phyloP scores from a whole-genome alignment of 2,797 vertebrate species.

The Gobio occitaniae region DNA sequence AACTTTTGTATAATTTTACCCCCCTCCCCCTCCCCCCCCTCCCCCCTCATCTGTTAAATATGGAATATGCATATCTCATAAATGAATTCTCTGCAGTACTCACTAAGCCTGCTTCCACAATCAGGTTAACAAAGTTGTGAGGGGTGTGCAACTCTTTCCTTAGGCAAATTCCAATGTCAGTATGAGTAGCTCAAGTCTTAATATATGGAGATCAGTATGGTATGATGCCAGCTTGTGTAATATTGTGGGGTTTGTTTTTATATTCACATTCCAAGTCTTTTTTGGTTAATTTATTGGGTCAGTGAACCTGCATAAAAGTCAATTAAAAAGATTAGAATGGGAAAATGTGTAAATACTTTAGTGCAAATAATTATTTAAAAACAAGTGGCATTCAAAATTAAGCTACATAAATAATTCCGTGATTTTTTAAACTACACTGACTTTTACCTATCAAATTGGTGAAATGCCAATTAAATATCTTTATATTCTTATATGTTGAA shows the following conservation, averaged over 20 bases:
- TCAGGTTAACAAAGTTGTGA: slow-evolving; percentile 35
- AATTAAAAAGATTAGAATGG: neutral
- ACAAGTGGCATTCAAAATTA: neutral
- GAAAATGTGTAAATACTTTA: neutral
- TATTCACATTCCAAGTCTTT: neutral
- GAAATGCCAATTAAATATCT: neutral
- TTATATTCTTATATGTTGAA: neutral
- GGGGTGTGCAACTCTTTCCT: slow-evolving; percentile 2
- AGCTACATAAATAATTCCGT: neutral
- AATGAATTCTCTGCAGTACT: slow-evolving; percentile 37
- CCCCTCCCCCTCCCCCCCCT: slow-evolving; percentile 13
- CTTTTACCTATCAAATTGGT: neutral
- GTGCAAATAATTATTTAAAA: neutral
- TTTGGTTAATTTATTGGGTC: slow-evolving; percentile 8
- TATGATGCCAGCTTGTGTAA: neutral
- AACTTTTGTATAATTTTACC: slow-evolving; percentile 52
- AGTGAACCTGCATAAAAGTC: neutral
- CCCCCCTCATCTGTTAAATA: slow-evolving; percentile 52
- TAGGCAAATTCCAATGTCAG: slow-evolving; percentile 16
- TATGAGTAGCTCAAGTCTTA: slow-evolving; percentile 8
- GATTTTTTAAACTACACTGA: neutral
- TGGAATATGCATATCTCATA: slow-evolving; percentile 53
- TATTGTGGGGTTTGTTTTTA: neutral
- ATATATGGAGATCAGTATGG: neutral
- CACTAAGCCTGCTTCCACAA: slow-evolving; percentile 19